These are phyloP conservation scores for Seriola dumerili DNA, from an alignment of 2,113 vertebrate genomes.

Conservation along the genomic window DNA sequence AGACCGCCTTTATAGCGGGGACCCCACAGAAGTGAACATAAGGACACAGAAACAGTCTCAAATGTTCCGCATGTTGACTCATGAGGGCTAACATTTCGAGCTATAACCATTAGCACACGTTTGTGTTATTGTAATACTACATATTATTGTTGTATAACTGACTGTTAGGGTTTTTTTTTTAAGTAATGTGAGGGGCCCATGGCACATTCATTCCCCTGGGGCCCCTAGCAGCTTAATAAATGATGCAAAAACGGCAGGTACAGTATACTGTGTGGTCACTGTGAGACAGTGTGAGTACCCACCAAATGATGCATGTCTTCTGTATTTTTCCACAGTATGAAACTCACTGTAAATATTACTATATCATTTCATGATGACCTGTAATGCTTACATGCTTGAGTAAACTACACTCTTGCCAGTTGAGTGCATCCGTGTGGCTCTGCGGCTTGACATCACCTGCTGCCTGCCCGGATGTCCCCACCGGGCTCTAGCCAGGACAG, in stretches of 20 bases:
- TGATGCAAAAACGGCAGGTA: too few species aligned
- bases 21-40: too few species aligned
- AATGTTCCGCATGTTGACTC: too few species aligned
- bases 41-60: too few species aligned
- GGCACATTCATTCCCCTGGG: not conserved
- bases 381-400: constrained; percentile 25
- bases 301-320: constrained; percentile 15
- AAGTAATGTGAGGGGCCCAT: not conserved
- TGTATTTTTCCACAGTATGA: not conserved
- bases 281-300: too few species aligned
- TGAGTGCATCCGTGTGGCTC: constrained; percentile 26
- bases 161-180: not conserved
- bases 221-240: too few species aligned
- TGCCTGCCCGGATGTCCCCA: constrained; percentile 63
- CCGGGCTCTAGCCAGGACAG: constrained; percentile 33
- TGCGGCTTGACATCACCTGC: constrained; percentile 43
- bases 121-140: too few species aligned
- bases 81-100: too few species aligned
- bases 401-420: constrained; percentile 6
- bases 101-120: too few species aligned
- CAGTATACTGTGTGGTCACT: too few species aligned
- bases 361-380: constrained; percentile 15
- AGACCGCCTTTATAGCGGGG: too few species aligned
- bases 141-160: too few species aligned
- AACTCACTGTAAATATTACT: constrained; percentile 19